A percentile compares a stretch with the other conserved stretches of the same genome.
phyloP scores from a whole-genome alignment of 1,140 invertebrate species.

The Bombyx mori region DNA sequence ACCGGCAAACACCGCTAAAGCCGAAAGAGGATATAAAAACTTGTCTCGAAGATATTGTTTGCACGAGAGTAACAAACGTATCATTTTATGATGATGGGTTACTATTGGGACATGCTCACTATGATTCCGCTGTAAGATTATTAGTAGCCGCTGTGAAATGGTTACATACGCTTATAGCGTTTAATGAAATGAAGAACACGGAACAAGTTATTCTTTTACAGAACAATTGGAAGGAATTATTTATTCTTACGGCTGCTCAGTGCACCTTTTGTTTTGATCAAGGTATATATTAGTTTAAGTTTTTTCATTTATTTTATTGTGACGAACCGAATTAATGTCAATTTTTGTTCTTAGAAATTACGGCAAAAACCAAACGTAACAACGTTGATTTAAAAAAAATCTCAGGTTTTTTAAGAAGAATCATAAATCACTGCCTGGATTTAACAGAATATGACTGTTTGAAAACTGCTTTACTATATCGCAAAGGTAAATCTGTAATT shows the following conservation, averaged over 20 bases:
- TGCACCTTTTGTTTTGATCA: conserved; percentile 83
- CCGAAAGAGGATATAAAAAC: conserved; percentile 13
- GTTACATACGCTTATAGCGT: conserved; percentile 82
- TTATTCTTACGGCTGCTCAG: conserved; percentile 85
- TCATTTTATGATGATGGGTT: conserved; percentile 63
- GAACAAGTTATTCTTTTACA: conserved; percentile 83
- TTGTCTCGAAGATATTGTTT: conserved; percentile 8
- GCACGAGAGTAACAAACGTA: conserved; percentile 12
- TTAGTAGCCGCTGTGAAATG: conserved; percentile 84
- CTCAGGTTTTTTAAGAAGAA: conserved; percentile 67
- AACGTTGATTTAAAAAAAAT: conserved; percentile 71
- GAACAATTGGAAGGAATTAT: conserved; percentile 88
- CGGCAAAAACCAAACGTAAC: conserved; percentile 52
- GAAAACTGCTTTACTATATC: conserved; percentile 86
- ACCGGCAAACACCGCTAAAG: neutral
- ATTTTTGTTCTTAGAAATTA: conserved; percentile 28
- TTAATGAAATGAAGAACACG: conserved; percentile 77
- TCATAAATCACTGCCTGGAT: conserved; percentile 71
- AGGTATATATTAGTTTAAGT: conserved; percentile 55
- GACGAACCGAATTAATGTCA: too few relatives aligned
- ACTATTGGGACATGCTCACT: conserved; percentile 46
- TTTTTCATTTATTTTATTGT: too few relatives aligned
- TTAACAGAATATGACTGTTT: conserved; percentile 88
- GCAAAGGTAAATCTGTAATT: conserved; percentile 74
- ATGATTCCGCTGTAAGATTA: conserved; percentile 84